Evolutionary conservation across 2,113 vertebrate species (phyloP).

Genomic region (Peucedramus taeniatus): DNA sequence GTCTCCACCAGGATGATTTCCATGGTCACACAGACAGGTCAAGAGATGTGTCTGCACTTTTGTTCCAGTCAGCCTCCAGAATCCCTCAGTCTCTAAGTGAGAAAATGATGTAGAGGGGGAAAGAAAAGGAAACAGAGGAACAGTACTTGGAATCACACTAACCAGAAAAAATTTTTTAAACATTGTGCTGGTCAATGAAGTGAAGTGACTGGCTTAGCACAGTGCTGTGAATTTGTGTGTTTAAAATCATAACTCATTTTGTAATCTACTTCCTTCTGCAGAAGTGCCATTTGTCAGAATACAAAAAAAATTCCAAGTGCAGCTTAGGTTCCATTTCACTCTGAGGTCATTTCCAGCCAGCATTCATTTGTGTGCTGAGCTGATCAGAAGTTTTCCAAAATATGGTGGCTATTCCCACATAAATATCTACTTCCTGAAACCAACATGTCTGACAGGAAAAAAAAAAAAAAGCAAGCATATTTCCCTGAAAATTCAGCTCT

Average conservation of each 20-base stretch:
- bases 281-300: not conserved
- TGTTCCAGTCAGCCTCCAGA: not conserved
- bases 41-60: not conserved
- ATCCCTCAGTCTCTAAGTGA: not conserved
- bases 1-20: not conserved
- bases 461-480: not conserved
- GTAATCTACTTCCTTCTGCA: not conserved
- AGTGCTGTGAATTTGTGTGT: not conserved
- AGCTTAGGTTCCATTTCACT: not conserved
- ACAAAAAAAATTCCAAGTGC: not conserved
- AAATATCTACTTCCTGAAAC: not conserved
- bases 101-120: rapidly evolving
- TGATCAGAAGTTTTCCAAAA: not conserved
- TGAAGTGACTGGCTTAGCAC: not conserved
- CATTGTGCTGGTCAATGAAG: not conserved
- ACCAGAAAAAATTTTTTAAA: not conserved
- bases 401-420: not conserved
- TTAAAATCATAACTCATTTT: not conserved
- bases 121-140: not conserved
- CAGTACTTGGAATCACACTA: not conserved
- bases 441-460: not conserved
- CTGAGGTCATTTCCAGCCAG: not conserved
- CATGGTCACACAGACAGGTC: not conserved
- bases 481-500: conserved; percentile 5
- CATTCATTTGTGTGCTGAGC: not conserved